Evolutionary conservation across 2,113 vertebrate species (phyloP).

Genomic region (Gobiocypris rarus): DNA sequence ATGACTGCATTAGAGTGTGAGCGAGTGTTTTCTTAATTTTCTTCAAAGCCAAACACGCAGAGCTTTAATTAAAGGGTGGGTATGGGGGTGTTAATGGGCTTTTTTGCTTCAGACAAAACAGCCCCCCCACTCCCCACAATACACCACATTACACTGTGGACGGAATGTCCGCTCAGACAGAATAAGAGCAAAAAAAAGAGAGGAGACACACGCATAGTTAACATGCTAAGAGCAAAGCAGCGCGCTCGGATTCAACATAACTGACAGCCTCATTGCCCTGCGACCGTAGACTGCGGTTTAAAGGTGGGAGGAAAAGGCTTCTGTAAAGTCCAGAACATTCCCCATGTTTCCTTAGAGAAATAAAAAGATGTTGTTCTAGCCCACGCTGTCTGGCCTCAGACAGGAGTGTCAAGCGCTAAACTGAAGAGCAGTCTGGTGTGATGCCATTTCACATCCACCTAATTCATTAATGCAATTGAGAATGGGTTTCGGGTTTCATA

Average conservation of each 20-base stretch:
- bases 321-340: conserved; percentile 53
- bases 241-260: not conserved
- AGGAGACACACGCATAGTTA: conserved; percentile 18
- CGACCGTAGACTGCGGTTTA: conserved; percentile 53
- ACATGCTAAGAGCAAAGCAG: conserved; percentile 1
- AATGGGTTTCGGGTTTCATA: conserved; percentile 56
- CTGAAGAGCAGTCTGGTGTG: conserved; percentile 41
- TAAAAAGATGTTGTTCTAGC: conserved; percentile 60
- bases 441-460: conserved; percentile 50
- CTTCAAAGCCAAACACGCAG: conserved; percentile 46
- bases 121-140: conserved; percentile 27
- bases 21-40: conserved; percentile 42
- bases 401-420: conserved; percentile 23
- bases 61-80: conserved; percentile 52
- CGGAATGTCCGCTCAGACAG: conserved; percentile 20
- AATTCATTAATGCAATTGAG: conserved; percentile 60
- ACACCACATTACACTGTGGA: conserved; percentile 43
- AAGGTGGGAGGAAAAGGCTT: conserved; percentile 57
- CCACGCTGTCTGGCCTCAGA: conserved; percentile 45
- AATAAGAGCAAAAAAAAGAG: not conserved
- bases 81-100: conserved; percentile 39
- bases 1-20: conserved; percentile 30
- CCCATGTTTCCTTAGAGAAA: conserved; percentile 59
- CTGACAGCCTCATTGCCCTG: conserved; percentile 30
- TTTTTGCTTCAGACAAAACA: conserved; percentile 38